Percentiles rank a stretch among this genome's conserved stretches.
Conservation (phyloP, 2,797 vertebrate species). For the Sebastes steindachneri region DNA sequence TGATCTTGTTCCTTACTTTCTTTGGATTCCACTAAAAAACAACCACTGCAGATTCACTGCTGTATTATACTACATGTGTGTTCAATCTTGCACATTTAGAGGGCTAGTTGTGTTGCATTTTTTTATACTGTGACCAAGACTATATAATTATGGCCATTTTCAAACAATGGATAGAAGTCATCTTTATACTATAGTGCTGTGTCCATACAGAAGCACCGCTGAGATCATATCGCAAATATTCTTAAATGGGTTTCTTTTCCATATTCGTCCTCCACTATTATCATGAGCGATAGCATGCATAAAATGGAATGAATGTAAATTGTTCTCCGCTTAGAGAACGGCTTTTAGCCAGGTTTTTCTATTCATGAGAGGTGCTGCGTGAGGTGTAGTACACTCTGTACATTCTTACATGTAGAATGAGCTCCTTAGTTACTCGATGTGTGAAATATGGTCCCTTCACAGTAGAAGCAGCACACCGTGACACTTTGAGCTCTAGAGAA, state of each 20-base stretch:
- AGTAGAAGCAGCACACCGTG: neutral
- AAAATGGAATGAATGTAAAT: neutral
- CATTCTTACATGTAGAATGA: neutral
- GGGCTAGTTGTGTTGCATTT: neutral
- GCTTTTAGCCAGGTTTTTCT: neutral
- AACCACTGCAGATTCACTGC: neutral
- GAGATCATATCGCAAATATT: neutral
- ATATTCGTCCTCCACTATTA: neutral
- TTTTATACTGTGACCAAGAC: neutral
- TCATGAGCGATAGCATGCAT: neutral
- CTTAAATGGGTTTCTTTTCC: neutral
- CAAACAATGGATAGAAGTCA: neutral
- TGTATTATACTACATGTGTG: neutral
- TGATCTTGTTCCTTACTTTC: neutral
- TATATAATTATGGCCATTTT: neutral
- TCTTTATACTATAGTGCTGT: neutral
- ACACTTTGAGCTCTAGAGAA: neutral
- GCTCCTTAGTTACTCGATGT: neutral
- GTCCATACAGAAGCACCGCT: neutral
- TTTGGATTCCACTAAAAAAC: neutral
- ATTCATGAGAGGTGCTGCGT: neutral
- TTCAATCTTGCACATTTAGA: neutral
- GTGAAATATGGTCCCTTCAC: neutral
- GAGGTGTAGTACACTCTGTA: neutral
- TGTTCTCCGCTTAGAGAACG: neutral